Base-by-base conservation (phyloP, 2,797 vertebrate genomes). In the Chaetodon trifasciatus region DNA sequence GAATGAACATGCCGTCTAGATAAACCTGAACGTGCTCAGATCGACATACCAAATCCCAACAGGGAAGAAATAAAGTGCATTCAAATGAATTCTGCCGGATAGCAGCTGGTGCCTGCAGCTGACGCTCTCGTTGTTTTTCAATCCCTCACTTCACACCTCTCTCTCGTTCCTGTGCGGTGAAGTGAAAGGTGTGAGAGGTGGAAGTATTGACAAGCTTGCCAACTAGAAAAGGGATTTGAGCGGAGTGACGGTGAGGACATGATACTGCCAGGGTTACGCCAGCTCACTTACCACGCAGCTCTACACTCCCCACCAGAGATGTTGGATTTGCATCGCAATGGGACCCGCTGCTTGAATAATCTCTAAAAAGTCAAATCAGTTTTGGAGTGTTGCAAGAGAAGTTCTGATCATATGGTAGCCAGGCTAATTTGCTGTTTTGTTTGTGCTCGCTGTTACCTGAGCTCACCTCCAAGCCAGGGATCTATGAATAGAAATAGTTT, bases 51-150 rank as follows among this genome's bases (percentile, higher is more conserved):
- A 74, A 79, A 83, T 81, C 86, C 85, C 85, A 83, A 76, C 80
- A 74, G 86, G 80, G 82, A 65, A 46, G 76, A 84, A 84, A 89
- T 86, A 70, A 88, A 89, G 81, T 79, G 89, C 89, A 89, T 90
- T 91, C 78, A 91, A 83, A 93, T 91, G 84, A 89, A 88, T 91
- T 79, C 77, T 87, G 85, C 79, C 71, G 82, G 84, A 79, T 76
- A 87, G 86, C 92, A 94, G 91, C 91, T 93, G 92, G 76, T 85
- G 88, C 81, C 85, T 89, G 86, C 89, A 91, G 92, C 90, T 88
- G 90, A 89, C 17, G 58, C 79, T 81, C 79, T 79, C 79, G 76
- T 86, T 90, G 86, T 92, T 87, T 90, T 80, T 82, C 72, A 50
- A 21, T 82, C 61, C 64, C 81, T 86, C 81, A 63, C 86, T 88